Evolutionary conservation across 2,797 vertebrate genomes (phyloP).

Genomic region (Protonibea diacanthus): DNA sequence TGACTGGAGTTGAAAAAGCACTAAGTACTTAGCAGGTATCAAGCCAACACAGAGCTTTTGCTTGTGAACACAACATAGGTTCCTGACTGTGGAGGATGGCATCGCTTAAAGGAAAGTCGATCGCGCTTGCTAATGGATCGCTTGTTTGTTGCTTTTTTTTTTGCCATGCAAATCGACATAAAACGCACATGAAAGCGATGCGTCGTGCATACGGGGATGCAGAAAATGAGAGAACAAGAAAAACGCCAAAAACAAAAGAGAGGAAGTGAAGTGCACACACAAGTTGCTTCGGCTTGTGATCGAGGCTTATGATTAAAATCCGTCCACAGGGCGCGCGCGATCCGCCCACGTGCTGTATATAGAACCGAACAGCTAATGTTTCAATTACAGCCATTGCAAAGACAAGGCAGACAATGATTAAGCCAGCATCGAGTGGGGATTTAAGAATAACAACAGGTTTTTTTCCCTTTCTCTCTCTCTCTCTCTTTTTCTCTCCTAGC

Average conservation of each 20-base stretch:
- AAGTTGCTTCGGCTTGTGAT: slow-evolving; percentile 58
- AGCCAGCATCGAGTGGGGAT: slow-evolving; percentile 76
- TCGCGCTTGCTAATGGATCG: slow-evolving; percentile 48
- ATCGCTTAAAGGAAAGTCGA: slow-evolving; percentile 42
- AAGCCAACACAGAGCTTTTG: slow-evolving; percentile 22
- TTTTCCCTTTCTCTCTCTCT: neutral
- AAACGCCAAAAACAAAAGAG: neutral
- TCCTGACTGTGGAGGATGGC: slow-evolving; percentile 16
- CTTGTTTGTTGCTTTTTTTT: slow-evolving; percentile 26
- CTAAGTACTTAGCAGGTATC: slow-evolving; percentile 48
- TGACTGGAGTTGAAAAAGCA: slow-evolving; percentile 40
- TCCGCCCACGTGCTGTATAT: slow-evolving; percentile 74
- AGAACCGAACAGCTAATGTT: slow-evolving; percentile 79
- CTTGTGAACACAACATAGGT: slow-evolving; percentile 8
- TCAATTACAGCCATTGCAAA: slow-evolving; percentile 81
- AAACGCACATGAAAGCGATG: slow-evolving; percentile 10
- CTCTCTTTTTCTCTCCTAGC: slow-evolving; percentile 30
- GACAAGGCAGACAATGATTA: slow-evolving; percentile 81
- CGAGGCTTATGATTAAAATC: slow-evolving; percentile 75
- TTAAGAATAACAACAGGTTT: slow-evolving; percentile 77
- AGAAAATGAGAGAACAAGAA: neutral
- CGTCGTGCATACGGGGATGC: neutral
- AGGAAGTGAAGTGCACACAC: slow-evolving; percentile 32
- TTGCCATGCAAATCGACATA: neutral
- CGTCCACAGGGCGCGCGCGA: slow-evolving; percentile 53